Conservation (phyloP, 2,797 vertebrate species). For the Luscinia megarhynchos region DNA sequence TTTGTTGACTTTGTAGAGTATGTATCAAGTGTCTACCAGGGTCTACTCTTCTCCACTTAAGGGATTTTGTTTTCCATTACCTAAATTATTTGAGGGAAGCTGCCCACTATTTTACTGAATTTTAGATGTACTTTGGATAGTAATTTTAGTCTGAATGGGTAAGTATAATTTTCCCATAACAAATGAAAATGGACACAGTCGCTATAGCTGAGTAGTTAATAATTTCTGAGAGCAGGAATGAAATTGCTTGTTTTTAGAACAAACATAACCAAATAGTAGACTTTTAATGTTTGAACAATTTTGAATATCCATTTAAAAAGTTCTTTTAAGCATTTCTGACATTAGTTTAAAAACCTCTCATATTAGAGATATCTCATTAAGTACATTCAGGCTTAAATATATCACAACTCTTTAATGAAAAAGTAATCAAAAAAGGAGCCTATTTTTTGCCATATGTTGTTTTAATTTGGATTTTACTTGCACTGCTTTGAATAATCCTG, state of each 20-base stretch:
- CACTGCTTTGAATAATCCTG: background rate
- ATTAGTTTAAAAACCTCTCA: background rate
- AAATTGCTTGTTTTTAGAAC: background rate
- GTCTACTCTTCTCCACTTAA: background rate
- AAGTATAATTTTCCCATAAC: background rate
- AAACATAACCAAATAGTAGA: background rate
- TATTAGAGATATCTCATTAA: background rate
- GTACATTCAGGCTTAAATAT: background rate
- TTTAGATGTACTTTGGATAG: background rate
- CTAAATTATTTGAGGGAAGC: background rate
- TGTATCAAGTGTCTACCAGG: background rate
- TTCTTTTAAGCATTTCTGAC: background rate
- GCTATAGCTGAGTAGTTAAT: background rate
- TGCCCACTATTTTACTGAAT: conserved; percentile 3
- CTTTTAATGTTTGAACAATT: background rate
- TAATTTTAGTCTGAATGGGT: background rate
- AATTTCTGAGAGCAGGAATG: background rate
- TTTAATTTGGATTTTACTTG: background rate
- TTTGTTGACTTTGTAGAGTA: background rate
- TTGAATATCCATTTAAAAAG: background rate
- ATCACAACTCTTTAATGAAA: background rate
- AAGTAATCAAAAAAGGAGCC: background rate
- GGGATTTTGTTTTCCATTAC: background rate
- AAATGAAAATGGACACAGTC: background rate
- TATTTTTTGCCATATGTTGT: background rate